Percentiles rank a stretch among this genome's conserved stretches.
Evolutionary conservation across 1,140 invertebrate genomes (phyloP).

Genomic region (Antheraea mylitta): DNA sequence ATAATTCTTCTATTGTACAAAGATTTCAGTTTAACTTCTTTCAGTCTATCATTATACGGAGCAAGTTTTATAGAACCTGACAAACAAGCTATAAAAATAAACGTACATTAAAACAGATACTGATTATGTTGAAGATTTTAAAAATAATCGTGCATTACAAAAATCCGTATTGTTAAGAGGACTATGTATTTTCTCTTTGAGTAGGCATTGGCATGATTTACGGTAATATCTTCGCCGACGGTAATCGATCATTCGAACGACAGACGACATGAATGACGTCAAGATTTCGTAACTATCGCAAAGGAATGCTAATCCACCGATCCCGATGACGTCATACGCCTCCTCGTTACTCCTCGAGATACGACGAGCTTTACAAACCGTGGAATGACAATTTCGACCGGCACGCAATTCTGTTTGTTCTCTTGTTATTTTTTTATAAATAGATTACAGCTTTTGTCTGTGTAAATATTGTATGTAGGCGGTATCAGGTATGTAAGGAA

Average conservation of each 20-base stretch:
- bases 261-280: conserved; percentile 2
- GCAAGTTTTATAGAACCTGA: too few species aligned
- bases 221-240: neutral
- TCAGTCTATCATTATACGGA: too few species aligned
- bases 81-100: conserved; percentile 4
- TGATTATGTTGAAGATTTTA: neutral
- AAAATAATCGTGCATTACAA: neutral
- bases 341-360: conserved; percentile 16
- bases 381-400: neutral
- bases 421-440: neutral
- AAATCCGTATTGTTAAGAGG: neutral
- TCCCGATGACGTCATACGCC: conserved; percentile 38
- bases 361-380: neutral
- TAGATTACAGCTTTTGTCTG: neutral
- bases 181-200: neutral
- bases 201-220: neutral
- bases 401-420: neutral
- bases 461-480: neutral
- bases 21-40: too few species aligned
- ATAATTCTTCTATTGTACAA: too few species aligned
- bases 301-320: conserved; percentile 17
- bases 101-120: neutral
- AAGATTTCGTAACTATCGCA: neutral
- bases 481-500: too few species aligned
- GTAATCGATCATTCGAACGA: neutral